Percentiles rank a stretch among this genome's conserved stretches.
These are phyloP conservation scores for Nestor notabilis DNA, from an alignment of 2,113 vertebrate species.

Conservation along the genomic window DNA sequence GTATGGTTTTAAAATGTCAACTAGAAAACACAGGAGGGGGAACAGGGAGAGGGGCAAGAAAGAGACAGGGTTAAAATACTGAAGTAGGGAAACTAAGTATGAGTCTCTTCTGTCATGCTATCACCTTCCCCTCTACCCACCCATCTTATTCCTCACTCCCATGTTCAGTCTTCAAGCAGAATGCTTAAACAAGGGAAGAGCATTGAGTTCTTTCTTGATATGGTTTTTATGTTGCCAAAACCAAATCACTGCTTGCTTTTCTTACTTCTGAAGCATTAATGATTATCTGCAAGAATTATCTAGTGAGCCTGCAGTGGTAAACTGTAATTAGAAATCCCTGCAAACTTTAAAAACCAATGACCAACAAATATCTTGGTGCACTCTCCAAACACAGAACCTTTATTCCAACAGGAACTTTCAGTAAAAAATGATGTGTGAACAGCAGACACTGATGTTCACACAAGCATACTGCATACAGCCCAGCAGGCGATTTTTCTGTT, in stretches of 20 bases:
- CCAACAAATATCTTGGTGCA: conserved; percentile 59
- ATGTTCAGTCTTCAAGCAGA: not conserved
- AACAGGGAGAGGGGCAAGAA: not conserved
- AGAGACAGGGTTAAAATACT: not conserved
- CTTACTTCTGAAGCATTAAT: conserved; percentile 12
- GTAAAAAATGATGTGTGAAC: conserved; percentile 76
- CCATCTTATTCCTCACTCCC: not conserved
- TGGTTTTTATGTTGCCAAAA: not conserved
- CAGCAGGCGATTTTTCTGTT: conserved; percentile 74
- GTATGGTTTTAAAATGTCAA: not conserved
- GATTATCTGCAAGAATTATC: conserved; percentile 35
- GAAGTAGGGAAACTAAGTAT: not conserved
- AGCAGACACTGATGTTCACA: conserved; percentile 80
- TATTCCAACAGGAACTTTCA: conserved; percentile 75
- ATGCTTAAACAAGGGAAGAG: not conserved
- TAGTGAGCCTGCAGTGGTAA: not conserved
- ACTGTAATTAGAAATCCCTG: conserved; percentile 52
- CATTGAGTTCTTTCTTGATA: not conserved
- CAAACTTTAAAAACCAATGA: conserved; percentile 50
- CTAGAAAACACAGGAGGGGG: not conserved
- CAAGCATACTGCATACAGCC: conserved; percentile 72
- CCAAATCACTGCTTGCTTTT: not conserved
- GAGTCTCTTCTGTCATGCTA: not conserved
- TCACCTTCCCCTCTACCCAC: not conserved
- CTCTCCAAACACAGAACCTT: conserved; percentile 74